Conservation (phyloP, 2,113 vertebrate genomes). For the Irena cyanogastra region DNA sequence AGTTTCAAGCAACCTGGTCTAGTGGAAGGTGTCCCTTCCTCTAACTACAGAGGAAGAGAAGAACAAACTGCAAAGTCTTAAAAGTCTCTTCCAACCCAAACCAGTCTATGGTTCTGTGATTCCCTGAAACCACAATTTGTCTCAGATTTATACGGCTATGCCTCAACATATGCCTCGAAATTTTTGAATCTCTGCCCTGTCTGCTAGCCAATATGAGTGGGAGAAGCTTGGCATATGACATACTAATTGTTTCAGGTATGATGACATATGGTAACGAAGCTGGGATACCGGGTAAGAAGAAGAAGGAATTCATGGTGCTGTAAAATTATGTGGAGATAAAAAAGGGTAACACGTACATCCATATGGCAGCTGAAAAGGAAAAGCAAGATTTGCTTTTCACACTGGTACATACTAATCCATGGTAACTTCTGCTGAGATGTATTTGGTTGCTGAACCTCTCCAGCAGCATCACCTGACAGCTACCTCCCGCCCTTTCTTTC, state of each 20-base stretch:
- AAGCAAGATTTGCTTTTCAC: neutral
- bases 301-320: neutral
- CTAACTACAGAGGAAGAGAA: no score
- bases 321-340: neutral
- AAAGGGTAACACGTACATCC: neutral
- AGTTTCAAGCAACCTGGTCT: fast-evolving
- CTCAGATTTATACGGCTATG: neutral
- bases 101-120: neutral
- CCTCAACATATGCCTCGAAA: neutral
- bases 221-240: fast-evolving
- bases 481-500: neutral
- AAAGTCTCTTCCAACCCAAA: neutral
- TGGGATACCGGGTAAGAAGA: neutral
- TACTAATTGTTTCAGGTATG: neutral
- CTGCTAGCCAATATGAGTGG: neutral
- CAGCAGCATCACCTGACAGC: neutral
- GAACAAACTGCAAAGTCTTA: neutral
- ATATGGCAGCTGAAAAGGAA: neutral
- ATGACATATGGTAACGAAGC: neutral
- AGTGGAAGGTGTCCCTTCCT: neutral
- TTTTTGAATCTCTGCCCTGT: neutral
- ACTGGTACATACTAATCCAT: fast-evolving
- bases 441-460: neutral
- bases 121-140: neutral
- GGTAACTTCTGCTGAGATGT: neutral